A percentile compares a stretch with the other conserved stretches of the same genome.
These are phyloP conservation scores for Habrosyne pyritoides DNA, from an alignment of 2,888 invertebrate genomes.

Conservation along the genomic window DNA sequence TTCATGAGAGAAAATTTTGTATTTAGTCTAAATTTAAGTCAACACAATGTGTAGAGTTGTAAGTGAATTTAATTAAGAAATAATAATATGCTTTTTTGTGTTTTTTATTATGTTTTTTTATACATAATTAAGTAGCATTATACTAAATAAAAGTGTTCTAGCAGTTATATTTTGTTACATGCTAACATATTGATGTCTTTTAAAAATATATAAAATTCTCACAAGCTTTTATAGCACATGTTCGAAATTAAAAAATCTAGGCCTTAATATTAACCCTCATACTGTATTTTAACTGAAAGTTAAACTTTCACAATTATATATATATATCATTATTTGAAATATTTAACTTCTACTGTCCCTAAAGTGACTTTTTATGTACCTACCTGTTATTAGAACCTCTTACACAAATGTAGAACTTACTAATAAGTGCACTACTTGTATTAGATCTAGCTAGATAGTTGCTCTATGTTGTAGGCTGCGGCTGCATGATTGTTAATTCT, in stretches of 20 bases:
- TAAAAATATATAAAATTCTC: not conserved
- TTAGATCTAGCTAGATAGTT: not conserved
- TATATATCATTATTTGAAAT: not conserved
- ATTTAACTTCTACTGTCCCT: too few species aligned
- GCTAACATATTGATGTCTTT: not conserved
- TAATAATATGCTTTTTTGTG: not conserved
- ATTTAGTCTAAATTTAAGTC: slow-evolving; percentile 24
- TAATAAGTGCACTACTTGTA: not conserved
- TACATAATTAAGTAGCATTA: too few species aligned
- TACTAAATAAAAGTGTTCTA: too few species aligned
- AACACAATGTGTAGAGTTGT: not conserved
- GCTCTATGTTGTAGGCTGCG: not conserved
- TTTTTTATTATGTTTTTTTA: too few species aligned
- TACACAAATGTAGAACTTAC: not conserved
- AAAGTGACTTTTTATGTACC: not conserved
- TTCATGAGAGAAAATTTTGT: slow-evolving; percentile 36
- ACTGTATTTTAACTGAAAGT: not conserved
- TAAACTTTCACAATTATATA: not conserved
- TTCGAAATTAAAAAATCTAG: not conserved
- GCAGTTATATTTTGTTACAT: too few species aligned
- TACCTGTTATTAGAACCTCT: not conserved
- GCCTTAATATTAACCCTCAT: not conserved
- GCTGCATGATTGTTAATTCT: not conserved
- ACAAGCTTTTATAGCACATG: not conserved
- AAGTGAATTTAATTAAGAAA: not conserved